phyloP scores from a whole-genome alignment of 1,140 invertebrate species.

The Battus philenor region DNA sequence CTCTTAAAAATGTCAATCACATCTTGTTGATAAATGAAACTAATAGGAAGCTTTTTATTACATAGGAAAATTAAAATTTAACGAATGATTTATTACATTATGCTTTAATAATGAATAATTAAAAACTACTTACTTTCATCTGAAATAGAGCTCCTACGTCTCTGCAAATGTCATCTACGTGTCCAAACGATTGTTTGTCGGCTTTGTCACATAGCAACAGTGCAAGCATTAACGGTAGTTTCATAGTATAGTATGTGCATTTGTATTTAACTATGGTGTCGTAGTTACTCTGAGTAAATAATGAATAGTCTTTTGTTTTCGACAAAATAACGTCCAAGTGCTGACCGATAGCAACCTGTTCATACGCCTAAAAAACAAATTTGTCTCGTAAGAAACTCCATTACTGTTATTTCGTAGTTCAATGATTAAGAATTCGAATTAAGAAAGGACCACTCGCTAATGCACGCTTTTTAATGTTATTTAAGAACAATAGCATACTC shows the following conservation, averaged over 20 bases:
- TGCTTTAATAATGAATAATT: too few relatives aligned
- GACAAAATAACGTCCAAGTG: conserved; percentile 8
- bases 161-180: neutral
- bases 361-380: conserved; percentile 6
- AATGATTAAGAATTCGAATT: too few relatives aligned
- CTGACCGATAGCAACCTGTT: conserved; percentile 4
- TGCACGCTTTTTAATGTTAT: too few relatives aligned
- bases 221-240: conserved; percentile 5
- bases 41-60: too few relatives aligned
- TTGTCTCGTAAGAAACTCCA: too few relatives aligned
- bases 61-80: too few relatives aligned
- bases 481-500: too few relatives aligned
- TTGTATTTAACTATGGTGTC: conserved; percentile 7
- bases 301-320: conserved; percentile 50
- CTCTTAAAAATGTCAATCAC: too few relatives aligned
- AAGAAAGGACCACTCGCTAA: too few relatives aligned
- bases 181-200: neutral
- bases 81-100: too few relatives aligned
- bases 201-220: conserved; percentile 1
- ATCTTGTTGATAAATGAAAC: too few relatives aligned
- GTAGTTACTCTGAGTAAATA: conserved; percentile 22
- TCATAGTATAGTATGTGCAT: conserved; percentile 10
- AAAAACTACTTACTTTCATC: conserved; percentile 11
- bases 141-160: conserved; percentile 3
- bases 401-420: too few relatives aligned